Evolutionary conservation across 2,113 vertebrate genomes (phyloP).

Genomic region (Perca schrenkii): DNA sequence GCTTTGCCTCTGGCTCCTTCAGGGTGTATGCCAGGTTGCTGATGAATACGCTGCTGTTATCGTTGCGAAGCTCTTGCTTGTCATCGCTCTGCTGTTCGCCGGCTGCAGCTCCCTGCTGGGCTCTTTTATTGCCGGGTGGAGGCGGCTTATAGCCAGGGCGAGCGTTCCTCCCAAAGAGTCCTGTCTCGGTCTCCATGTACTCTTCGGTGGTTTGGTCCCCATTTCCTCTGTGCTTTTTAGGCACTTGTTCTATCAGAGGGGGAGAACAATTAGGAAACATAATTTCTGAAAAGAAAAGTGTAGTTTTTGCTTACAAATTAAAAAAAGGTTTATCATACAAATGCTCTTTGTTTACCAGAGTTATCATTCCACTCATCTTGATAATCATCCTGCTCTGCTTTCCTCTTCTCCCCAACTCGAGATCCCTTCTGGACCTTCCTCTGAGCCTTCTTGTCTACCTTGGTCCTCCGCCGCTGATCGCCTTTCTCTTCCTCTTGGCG

Average conservation of each 20-base stretch:
- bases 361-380: slow-evolving; percentile 89
- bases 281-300: neutral
- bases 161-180: slow-evolving; percentile 78
- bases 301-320: neutral
- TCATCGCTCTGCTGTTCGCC: slow-evolving; percentile 76
- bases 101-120: slow-evolving; percentile 67
- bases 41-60: slow-evolving; percentile 91
- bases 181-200: slow-evolving; percentile 83
- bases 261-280: neutral
- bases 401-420: slow-evolving; percentile 86
- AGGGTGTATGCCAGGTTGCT: slow-evolving; percentile 94
- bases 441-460: slow-evolving; percentile 89
- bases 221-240: slow-evolving; percentile 86
- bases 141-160: slow-evolving; percentile 62
- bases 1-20: slow-evolving; percentile 87
- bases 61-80: slow-evolving; percentile 88
- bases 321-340: neutral
- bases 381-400: slow-evolving; percentile 81
- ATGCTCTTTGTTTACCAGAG: slow-evolving; percentile 79
- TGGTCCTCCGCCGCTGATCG: slow-evolving; percentile 87
- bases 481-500: slow-evolving; percentile 89
- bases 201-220: slow-evolving; percentile 73
- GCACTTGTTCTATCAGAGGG: slow-evolving; percentile 79
- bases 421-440: slow-evolving; percentile 86
- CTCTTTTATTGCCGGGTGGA: slow-evolving; percentile 71